Conservation (phyloP, 2,797 vertebrate genomes). For the Coregonus sp. region DNA sequence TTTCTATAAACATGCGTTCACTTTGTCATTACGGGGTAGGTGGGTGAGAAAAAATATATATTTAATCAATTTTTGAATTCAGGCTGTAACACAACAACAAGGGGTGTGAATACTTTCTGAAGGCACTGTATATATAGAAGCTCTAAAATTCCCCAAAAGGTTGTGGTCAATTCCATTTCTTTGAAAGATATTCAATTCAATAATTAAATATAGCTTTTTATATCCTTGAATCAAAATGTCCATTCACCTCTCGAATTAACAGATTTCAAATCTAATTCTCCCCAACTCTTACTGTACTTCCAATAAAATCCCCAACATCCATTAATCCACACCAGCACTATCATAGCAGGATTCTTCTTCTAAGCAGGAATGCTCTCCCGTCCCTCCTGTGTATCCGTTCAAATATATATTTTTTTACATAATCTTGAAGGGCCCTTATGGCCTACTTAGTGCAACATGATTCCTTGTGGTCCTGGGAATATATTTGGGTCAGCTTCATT, state of each 20-base stretch:
- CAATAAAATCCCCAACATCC: conserved; percentile 17
- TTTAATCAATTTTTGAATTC: too few species aligned
- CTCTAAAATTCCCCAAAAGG: too few species aligned
- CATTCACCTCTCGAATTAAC: too few species aligned
- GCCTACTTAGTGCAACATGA: conserved; percentile 82
- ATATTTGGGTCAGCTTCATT: conserved; percentile 86
- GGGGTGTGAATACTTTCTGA: too few species aligned
- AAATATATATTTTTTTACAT: conserved; percentile 74
- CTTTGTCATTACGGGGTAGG: too few species aligned
- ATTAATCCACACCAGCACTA: conserved; percentile 32
- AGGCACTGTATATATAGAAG: too few species aligned
- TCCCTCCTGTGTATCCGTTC: conserved; percentile 63
- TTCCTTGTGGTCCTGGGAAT: conserved; percentile 77
- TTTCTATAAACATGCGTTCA: too few species aligned
- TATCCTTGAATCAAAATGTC: background rate
- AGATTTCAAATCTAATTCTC: background rate
- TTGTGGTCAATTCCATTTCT: too few species aligned
- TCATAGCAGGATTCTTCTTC: background rate
- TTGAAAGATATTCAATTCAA: background rate
- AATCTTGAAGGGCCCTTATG: conserved; percentile 83
- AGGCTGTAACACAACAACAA: too few species aligned
- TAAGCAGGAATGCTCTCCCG: conserved; percentile 46
- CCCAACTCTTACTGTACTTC: background rate
- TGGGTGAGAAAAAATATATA: too few species aligned
- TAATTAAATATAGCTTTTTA: background rate